Percentiles rank a stretch among this genome's conserved stretches.
phyloP scores from a whole-genome alignment of 2,113 vertebrate species.

The Falcunculus frontatus region DNA sequence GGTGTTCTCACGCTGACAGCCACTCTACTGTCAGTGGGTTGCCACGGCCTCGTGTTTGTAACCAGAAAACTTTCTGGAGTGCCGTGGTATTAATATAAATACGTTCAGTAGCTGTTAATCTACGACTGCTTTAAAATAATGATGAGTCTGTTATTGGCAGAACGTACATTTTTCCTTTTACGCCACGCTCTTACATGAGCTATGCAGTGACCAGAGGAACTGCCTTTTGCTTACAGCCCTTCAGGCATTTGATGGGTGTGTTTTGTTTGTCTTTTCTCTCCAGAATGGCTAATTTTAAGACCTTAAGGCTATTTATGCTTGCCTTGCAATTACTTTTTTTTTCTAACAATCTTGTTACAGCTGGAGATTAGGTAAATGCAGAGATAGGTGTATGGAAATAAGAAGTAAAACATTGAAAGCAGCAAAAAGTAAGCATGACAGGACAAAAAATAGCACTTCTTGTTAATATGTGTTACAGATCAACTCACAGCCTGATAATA shows the following conservation, averaged over 20 bases:
- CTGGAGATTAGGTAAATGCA: background rate
- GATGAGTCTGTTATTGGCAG: background rate
- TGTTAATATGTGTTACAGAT: background rate
- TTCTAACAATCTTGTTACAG: background rate
- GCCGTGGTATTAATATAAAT: background rate
- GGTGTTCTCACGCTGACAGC: background rate
- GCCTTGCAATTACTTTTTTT: background rate
- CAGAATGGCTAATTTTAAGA: background rate
- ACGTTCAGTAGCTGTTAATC: background rate
- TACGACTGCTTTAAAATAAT: background rate
- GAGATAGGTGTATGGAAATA: background rate
- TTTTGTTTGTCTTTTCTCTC: background rate
- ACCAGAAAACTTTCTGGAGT: background rate
- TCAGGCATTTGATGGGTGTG: background rate
- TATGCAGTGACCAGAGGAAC: background rate
- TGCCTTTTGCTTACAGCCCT: background rate
- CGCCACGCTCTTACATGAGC: background rate
- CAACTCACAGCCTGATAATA: background rate
- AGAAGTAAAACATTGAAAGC: background rate
- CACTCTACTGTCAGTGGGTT: background rate
- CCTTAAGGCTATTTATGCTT: background rate
- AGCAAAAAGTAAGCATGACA: background rate
- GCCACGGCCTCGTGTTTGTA: background rate
- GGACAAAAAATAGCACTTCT: background rate
- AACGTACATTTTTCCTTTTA: background rate